A percentile compares a stretch with the other conserved stretches of the same genome.
phyloP scores from a whole-genome alignment of 2,113 vertebrate genomes.

The Balaeniceps rex region DNA sequence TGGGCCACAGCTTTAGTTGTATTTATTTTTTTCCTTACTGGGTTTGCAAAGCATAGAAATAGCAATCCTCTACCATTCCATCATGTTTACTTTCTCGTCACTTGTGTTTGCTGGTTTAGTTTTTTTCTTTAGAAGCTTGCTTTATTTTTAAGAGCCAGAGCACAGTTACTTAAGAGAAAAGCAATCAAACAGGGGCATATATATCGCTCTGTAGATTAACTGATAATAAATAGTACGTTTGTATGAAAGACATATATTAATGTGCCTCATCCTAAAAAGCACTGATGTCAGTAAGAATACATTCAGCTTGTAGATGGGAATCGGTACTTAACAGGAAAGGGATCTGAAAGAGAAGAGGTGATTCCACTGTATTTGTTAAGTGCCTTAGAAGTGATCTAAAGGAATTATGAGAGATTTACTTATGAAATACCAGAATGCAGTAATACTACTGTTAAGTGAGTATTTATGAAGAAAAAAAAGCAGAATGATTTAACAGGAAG shows the following conservation, averaged over 20 bases:
- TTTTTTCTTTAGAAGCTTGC: not conserved
- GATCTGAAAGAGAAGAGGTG: not conserved
- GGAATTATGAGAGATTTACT: not conserved
- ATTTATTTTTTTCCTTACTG: conserved; percentile 1
- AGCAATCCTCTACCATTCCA: not conserved
- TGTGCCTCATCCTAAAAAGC: not conserved
- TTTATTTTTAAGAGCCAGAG: conserved; percentile 25
- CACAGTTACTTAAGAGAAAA: conserved; percentile 14
- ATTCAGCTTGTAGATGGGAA: not conserved
- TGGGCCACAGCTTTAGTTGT: not conserved
- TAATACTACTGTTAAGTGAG: not conserved
- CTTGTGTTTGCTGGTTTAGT: not conserved
- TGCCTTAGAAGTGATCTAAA: not conserved
- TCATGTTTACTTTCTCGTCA: not conserved
- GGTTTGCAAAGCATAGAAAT: not conserved
- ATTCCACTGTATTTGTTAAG: not conserved
- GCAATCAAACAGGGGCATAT: not conserved
- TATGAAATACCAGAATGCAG: not conserved
- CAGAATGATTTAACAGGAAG: not conserved
- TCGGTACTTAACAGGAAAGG: not conserved
- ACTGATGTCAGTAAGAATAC: not conserved
- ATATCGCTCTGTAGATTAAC: not conserved
- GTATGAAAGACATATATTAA: not conserved
- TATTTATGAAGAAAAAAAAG: not conserved
- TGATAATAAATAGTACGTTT: not conserved